Evolutionary conservation across 2,888 invertebrate genomes (phyloP), one percentile per base, ranked within the genome.

Genomic region (Biston stratarius): DNA sequence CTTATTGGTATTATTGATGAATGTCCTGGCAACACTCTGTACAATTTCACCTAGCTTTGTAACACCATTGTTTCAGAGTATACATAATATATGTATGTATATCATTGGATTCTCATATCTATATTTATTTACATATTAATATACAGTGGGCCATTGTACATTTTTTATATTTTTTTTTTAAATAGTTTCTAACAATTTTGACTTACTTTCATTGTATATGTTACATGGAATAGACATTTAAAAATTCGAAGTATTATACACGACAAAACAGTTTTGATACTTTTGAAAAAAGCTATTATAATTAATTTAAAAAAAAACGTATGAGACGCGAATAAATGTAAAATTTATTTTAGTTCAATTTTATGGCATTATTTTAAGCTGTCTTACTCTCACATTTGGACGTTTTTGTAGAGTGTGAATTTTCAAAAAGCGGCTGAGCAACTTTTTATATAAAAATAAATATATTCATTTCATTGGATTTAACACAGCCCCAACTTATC

Each of bases 1-100:
- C 38, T 3, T 24, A 2, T 57, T 57, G 24, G 42, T 45, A 36
- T 14, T 14, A 14, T 15, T 11, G 14, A 14, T 14, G 7, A 10
- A 33, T 11, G 33, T 38, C 52, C 52, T 69, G 62, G 69, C 65
- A 65, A 56, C 53, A 44, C 64, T 69, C 48, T 68, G n/a, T 38
- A 58, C 45, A 55, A 69, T 56, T 40, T 64, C 49, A 64, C 64
- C 15, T 53, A 65, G 64, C 69, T 65, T 62, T 55, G 24, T 69
- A 62, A 69, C 55, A 55, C 48, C 49, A 57, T 56, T 34, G 44
- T 63, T 34, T 44, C 6, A 11, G 24, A 24, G n/a, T 55, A 48
- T 48, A 24, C 33, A n/a, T n/a, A n/a, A n/a, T 24, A 2, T 36
- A 42, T 42, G 12, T 44, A 12, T 12, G 12, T 5, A 44, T 12